A percentile compares a stretch with the other conserved stretches of the same genome.
phyloP scores from a whole-genome alignment of 2,888 invertebrate species.

The Agrotis segetum region DNA sequence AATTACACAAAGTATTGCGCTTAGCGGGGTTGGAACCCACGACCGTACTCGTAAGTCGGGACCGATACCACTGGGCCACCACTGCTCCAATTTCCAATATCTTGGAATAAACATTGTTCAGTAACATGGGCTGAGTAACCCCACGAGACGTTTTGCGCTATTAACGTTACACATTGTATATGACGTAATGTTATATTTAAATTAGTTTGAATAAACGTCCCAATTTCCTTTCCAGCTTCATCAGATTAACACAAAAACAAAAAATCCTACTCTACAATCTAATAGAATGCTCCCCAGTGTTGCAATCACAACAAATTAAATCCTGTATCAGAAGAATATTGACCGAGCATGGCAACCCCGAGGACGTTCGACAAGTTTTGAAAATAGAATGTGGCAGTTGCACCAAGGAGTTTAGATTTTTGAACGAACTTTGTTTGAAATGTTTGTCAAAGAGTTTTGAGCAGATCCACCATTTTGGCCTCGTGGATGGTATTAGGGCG shows the following conservation, averaged over 20 bases:
- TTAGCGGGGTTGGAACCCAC: too few species aligned
- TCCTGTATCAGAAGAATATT: slow-evolving; percentile 82
- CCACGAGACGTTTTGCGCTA: too few species aligned
- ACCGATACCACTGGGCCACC: too few species aligned
- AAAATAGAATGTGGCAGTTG: slow-evolving; percentile 75
- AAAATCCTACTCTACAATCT: slow-evolving; percentile 84
- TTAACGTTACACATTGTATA: too few species aligned
- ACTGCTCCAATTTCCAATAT: too few species aligned
- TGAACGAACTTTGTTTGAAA: slow-evolving; percentile 80
- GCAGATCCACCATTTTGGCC: slow-evolving; percentile 77
- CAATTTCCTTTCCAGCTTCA: slow-evolving; percentile 73
- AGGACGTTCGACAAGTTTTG: slow-evolving; percentile 72
- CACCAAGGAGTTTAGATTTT: slow-evolving; percentile 74
- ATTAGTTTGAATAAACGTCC: not conserved
- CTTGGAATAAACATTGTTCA: too few species aligned
- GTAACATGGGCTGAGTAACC: too few species aligned
- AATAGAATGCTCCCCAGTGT: slow-evolving; percentile 76
- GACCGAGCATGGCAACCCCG: slow-evolving; percentile 81
- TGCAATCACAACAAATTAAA: slow-evolving; percentile 81
- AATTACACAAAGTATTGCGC: too few species aligned
- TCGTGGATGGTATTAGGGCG: slow-evolving; percentile 84
- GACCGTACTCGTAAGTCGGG: too few species aligned
- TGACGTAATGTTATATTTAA: not conserved
- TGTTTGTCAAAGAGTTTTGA: slow-evolving; percentile 83
- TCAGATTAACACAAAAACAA: slow-evolving; percentile 81